Evolutionary conservation across 2,888 invertebrate species (phyloP).

Genomic region (Aproaerema taeniolella): DNA sequence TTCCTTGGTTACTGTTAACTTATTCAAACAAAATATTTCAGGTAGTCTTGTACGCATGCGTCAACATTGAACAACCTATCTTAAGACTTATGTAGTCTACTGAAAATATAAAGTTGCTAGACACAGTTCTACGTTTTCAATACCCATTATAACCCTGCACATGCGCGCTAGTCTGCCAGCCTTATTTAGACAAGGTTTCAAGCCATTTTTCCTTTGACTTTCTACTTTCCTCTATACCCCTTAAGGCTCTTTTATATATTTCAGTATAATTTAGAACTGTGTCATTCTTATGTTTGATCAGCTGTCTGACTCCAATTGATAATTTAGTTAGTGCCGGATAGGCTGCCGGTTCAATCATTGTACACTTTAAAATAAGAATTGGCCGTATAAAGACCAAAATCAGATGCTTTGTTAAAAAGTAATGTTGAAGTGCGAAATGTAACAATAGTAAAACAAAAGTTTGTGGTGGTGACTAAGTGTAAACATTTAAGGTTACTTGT

Average conservation of each 20-base stretch:
- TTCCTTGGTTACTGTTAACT: slow-evolving; percentile 44
- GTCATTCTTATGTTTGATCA: slow-evolving; percentile 59
- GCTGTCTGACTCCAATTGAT: slow-evolving; percentile 68
- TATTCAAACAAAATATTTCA: slow-evolving; percentile 49
- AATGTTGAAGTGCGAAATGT: not conserved
- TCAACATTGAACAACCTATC: slow-evolving; percentile 16
- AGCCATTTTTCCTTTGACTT: slow-evolving; percentile 30
- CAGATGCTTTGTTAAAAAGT: too few relatives aligned
- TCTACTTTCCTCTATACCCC: slow-evolving; percentile 38
- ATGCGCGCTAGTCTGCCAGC: slow-evolving; percentile 52
- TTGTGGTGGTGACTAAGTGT: not conserved
- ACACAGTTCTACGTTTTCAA: slow-evolving; percentile 27
- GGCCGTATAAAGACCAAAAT: too few relatives aligned
- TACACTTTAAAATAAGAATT: too few relatives aligned
- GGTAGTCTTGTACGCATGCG: slow-evolving; percentile 55
- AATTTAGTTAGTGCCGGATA: slow-evolving; percentile 58
- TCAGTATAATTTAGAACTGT: slow-evolving; percentile 39
- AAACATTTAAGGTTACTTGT: slow-evolving; percentile 19
- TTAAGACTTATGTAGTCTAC: not conserved
- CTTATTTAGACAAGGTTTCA: slow-evolving; percentile 42
- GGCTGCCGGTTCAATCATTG: slow-evolving; percentile 47
- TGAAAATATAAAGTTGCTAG: not conserved
- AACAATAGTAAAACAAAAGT: not conserved
- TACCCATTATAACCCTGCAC: slow-evolving; percentile 49
- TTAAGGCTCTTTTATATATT: slow-evolving; percentile 48